Percentiles rank a stretch among this genome's conserved stretches.
phyloP scores from a whole-genome alignment of 2,888 invertebrate genomes.

The Spialia ferax region DNA sequence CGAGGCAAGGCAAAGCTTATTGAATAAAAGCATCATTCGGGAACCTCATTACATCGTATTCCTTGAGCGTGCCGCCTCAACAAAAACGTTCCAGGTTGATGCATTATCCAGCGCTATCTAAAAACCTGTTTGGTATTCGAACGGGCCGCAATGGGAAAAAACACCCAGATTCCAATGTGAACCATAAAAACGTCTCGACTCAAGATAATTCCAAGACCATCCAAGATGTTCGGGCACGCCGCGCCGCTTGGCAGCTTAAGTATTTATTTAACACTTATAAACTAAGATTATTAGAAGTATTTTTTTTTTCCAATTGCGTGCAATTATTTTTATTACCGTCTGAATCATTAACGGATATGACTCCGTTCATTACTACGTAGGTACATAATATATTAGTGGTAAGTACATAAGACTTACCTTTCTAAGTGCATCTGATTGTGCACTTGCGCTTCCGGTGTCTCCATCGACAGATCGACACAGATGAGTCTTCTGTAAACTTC shows the following conservation, averaged over 20 bases:
- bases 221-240: slow-evolving; percentile 51
- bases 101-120: slow-evolving; percentile 85
- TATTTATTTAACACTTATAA: slow-evolving; percentile 68
- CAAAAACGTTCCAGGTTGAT: slow-evolving; percentile 82
- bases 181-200: slow-evolving; percentile 80
- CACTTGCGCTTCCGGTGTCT: too few relatives aligned
- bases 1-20: slow-evolving; percentile 55
- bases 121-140: slow-evolving; percentile 84
- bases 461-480: too few relatives aligned
- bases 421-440: too few relatives aligned
- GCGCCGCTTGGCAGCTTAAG: slow-evolving; percentile 60
- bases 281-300: slow-evolving; percentile 44
- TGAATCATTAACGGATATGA: slow-evolving; percentile 1
- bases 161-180: slow-evolving; percentile 82
- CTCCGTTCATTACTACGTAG: not conserved
- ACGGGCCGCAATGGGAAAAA: slow-evolving; percentile 79
- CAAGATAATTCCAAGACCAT: slow-evolving; percentile 81
- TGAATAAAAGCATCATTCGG: slow-evolving; percentile 69
- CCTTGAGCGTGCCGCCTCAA: slow-evolving; percentile 79
- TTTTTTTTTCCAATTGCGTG: not conserved
- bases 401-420: too few relatives aligned
- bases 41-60: slow-evolving; percentile 77
- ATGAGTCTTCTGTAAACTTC: not conserved
- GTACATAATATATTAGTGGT: too few relatives aligned
- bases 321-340: not conserved